These are phyloP conservation scores for Clunio marinus DNA, from an alignment of 2,888 invertebrate genomes.

Conservation along the genomic window DNA sequence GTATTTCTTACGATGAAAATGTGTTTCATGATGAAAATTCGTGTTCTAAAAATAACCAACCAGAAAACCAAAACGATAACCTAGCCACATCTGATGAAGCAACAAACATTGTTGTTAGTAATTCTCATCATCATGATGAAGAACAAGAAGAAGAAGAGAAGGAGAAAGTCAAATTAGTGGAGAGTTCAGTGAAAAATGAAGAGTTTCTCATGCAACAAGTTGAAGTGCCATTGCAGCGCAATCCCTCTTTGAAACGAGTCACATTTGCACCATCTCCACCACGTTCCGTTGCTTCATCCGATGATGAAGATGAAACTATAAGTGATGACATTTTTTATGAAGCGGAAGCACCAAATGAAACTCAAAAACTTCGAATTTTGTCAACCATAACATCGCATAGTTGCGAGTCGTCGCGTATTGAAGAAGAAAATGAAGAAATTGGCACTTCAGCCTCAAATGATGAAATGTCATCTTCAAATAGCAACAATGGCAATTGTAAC, in stretches of 20 bases:
- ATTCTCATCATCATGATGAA: no score
- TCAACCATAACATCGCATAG: slow-evolving; percentile 32
- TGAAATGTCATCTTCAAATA: neutral
- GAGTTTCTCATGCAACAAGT: slow-evolving; percentile 11
- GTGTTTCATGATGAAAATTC: slow-evolving; percentile 30
- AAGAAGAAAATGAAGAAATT: neutral
- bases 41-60: slow-evolving; percentile 26
- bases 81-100: slow-evolving; percentile 15
- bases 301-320: slow-evolving; percentile 3
- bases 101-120: neutral
- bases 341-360: slow-evolving; percentile 16
- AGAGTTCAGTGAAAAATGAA: neutral
- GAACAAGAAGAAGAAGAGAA: no score
- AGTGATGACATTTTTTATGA: slow-evolving; percentile 36
- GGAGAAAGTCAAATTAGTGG: neutral
- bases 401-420: neutral
- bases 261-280: slow-evolving; percentile 30
- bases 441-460: neutral
- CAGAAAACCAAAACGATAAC: slow-evolving; percentile 30
- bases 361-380: slow-evolving; percentile 20
- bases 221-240: slow-evolving; percentile 14
- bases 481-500: neutral
- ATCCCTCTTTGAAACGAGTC: slow-evolving; percentile 17
- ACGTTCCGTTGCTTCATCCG: neutral
- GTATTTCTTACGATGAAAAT: slow-evolving; percentile 31